Evolutionary conservation across 2,113 vertebrate genomes (phyloP).

Genomic region (Indicator indicator): DNA sequence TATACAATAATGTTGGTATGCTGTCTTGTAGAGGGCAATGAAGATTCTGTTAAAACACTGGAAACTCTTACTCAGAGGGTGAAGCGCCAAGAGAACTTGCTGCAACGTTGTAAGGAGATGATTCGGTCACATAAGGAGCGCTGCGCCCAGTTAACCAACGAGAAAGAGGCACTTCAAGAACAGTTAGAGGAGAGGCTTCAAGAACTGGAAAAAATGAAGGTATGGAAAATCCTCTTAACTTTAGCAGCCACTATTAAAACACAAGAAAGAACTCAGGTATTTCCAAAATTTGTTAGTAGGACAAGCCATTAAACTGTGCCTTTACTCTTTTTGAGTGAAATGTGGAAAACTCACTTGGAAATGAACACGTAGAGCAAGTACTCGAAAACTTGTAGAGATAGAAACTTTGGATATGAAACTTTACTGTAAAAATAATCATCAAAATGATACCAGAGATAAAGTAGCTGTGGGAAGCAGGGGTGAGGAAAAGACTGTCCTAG

Average conservation of each 20-base stretch:
- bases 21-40: constrained; percentile 75
- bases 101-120: constrained; percentile 88
- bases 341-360: background rate
- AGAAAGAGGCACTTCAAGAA: constrained; percentile 93
- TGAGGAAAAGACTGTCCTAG: background rate
- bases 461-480: background rate
- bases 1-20: background rate
- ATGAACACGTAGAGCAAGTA: background rate
- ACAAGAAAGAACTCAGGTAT: background rate
- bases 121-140: constrained; percentile 86
- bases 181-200: constrained; percentile 94
- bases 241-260: background rate
- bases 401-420: background rate
- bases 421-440: background rate
- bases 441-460: background rate
- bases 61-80: constrained; percentile 86
- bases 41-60: constrained; percentile 76
- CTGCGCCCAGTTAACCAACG: constrained; percentile 82
- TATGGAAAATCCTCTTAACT: constrained; percentile 38
- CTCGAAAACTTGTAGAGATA: background rate
- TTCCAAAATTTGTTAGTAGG: background rate
- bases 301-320: background rate
- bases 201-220: constrained; percentile 97
- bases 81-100: constrained; percentile 89
- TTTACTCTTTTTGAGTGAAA: background rate